phyloP scores from a whole-genome alignment of 2,888 invertebrate genomes.

The Tenodera sinensis region DNA sequence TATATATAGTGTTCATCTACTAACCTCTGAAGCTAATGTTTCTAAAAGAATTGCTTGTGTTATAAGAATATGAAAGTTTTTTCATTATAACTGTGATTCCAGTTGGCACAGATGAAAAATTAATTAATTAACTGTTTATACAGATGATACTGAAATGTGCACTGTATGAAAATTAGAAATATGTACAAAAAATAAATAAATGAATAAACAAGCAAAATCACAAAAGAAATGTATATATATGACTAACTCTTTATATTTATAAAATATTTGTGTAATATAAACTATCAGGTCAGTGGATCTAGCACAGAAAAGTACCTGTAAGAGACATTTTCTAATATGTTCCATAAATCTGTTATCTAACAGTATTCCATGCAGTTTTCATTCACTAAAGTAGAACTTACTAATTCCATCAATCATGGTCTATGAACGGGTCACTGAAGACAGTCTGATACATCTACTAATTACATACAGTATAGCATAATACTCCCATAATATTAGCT shows the following conservation, averaged over 20 bases:
- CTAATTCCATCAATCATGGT: not conserved
- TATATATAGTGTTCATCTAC: too few species aligned
- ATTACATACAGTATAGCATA: not conserved
- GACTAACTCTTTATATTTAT: not conserved
- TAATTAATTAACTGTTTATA: not conserved
- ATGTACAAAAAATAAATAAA: not conserved
- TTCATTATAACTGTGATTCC: too few species aligned
- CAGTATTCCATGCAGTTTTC: not conserved
- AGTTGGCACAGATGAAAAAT: too few species aligned
- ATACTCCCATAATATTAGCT: not conserved
- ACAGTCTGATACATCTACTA: not conserved
- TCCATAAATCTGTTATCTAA: not conserved
- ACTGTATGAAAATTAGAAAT: not conserved
- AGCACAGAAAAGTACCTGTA: not conserved
- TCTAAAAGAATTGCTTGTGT: too few species aligned
- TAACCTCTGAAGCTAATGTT: too few species aligned
- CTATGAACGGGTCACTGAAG: not conserved
- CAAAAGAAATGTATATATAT: not conserved
- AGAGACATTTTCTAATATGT: not conserved
- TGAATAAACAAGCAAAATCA: too few species aligned
- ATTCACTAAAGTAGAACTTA: not conserved
- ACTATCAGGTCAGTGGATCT: not conserved
- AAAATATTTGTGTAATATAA: not conserved
- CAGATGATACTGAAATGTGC: not conserved
- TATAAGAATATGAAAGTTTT: too few species aligned